These are phyloP conservation scores for Hirundo rustica DNA, from an alignment of 2,797 vertebrate species.

Conservation along the genomic window DNA sequence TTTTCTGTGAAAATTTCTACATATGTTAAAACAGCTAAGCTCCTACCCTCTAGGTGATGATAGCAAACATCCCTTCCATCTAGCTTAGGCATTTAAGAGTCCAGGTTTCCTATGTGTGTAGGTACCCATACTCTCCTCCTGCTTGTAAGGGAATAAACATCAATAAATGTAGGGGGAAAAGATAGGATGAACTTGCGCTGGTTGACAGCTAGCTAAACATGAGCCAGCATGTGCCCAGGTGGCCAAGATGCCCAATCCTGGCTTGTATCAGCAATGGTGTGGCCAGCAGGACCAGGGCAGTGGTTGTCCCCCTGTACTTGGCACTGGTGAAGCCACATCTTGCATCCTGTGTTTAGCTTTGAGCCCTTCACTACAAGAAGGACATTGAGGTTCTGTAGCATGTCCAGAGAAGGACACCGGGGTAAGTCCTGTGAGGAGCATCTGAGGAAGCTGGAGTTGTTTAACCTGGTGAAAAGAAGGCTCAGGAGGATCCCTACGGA, in stretches of 20 bases:
- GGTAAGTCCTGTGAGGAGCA: neutral
- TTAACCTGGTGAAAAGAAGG: neutral
- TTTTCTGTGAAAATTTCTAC: neutral
- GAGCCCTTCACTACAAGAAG: neutral
- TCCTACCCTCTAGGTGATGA: fast-evolving
- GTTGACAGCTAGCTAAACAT: fast-evolving
- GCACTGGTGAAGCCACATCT: neutral
- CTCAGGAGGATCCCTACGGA: fast-evolving
- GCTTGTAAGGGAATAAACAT: neutral
- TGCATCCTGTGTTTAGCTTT: neutral
- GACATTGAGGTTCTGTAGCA: neutral
- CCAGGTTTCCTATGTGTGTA: neutral
- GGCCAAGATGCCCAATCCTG: neutral
- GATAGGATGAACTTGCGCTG: neutral
- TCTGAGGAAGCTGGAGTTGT: neutral
- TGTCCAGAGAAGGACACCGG: neutral
- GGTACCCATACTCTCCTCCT: neutral
- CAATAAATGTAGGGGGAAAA: neutral
- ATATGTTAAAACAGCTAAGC: neutral
- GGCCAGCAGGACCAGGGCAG: neutral
- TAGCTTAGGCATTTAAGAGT: neutral
- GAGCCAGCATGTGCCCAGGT: neutral
- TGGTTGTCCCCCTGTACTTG: neutral
- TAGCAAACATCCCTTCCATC: neutral
- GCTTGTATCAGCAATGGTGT: neutral